Base-by-base conservation (phyloP, 2,113 vertebrate species). In the Merops nubicus region DNA sequence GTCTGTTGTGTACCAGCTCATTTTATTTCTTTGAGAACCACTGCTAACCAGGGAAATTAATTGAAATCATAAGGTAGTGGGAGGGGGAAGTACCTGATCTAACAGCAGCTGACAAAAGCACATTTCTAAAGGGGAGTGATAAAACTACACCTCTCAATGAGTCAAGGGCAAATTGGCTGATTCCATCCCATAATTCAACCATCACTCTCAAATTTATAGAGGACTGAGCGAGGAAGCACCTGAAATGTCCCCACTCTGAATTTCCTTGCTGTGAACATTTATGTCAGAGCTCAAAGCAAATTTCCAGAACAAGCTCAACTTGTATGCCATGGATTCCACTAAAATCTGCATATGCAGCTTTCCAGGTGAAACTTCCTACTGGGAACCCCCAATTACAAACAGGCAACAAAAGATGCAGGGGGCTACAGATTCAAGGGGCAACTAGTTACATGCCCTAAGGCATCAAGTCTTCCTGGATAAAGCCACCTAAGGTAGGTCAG, bases 21-120 rank as follows among this genome's bases (percentile, higher is more conserved):
- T 76, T 93, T 96, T 47, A 50, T 65, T 74, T 92, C 28, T 7
- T 45, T 31, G 59, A 87, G 82, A 91, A 77, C 82, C 59, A 74
- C n/a, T 51, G 42, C 75, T n/a, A 90, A 94, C 25, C 91, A 63
- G 70, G 81, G 72, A 83, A 96, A 95, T 97, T 83, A 96, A 95
- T 36, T 93, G 88, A 77, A 86, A 92, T 85, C 60, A 56, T 15
- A 57, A 86, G 63, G 60, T 23, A 65, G 59, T 1, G 4, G 74
- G 87, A 94, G 5, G 47, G 85, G 36, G 67, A 79, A 69, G 85
- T 56, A 88, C 65, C 50, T 74, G 78, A 82, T 76, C 36, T 9
- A 93, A 12, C 59, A 93, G 89, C 45, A 88, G 91, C 92, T 85
- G 91, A 93, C 85, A 88, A 91, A 50, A 96, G 94, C 78, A 83